phyloP scores from a whole-genome alignment of 2,888 invertebrate genomes.

The Drosophila barbarae region DNA sequence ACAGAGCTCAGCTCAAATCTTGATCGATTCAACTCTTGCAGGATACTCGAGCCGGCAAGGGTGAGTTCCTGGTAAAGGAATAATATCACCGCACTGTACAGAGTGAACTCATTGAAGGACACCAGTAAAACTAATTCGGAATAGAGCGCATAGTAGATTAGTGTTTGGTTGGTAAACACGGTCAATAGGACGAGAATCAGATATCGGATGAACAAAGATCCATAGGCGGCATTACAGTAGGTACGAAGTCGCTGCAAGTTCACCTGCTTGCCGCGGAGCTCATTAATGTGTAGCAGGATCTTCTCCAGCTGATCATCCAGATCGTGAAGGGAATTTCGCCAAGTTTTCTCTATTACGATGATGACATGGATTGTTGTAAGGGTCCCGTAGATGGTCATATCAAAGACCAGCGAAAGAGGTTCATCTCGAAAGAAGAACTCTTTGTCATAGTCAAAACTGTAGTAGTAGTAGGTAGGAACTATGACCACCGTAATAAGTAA shows the following conservation, averaged over 20 bases:
- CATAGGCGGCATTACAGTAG: slow-evolving; percentile 34
- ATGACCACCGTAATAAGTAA: neutral
- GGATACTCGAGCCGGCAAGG: slow-evolving; percentile 15
- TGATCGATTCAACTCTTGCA: slow-evolving; percentile 44
- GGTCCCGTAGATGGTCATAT: slow-evolving; percentile 42
- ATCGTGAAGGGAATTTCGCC: slow-evolving; percentile 39
- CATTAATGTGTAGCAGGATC: slow-evolving; percentile 32
- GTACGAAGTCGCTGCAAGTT: slow-evolving; percentile 32
- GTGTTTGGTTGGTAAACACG: neutral
- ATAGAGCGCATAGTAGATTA: slow-evolving; percentile 40
- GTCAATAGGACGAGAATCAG: neutral
- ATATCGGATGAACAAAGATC: neutral
- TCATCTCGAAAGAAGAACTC: slow-evolving; percentile 41
- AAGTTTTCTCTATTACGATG: slow-evolving; percentile 46
- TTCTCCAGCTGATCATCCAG: slow-evolving; percentile 44
- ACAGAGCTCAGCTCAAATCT: slow-evolving; percentile 30
- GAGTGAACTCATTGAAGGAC: slow-evolving; percentile 59
- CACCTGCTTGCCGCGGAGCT: slow-evolving; percentile 37
- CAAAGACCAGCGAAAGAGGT: slow-evolving; percentile 53
- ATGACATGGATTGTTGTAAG: slow-evolving; percentile 34
- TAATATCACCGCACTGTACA: slow-evolving; percentile 47
- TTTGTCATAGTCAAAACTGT: slow-evolving; percentile 35
- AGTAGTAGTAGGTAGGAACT: slow-evolving; percentile 22
- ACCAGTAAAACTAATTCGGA: slow-evolving; percentile 61
- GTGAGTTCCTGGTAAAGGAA: slow-evolving; percentile 52